phyloP scores from a whole-genome alignment of 35 echinoderm and acorn worm genomes.

The Apostichopus japonicus region DNA sequence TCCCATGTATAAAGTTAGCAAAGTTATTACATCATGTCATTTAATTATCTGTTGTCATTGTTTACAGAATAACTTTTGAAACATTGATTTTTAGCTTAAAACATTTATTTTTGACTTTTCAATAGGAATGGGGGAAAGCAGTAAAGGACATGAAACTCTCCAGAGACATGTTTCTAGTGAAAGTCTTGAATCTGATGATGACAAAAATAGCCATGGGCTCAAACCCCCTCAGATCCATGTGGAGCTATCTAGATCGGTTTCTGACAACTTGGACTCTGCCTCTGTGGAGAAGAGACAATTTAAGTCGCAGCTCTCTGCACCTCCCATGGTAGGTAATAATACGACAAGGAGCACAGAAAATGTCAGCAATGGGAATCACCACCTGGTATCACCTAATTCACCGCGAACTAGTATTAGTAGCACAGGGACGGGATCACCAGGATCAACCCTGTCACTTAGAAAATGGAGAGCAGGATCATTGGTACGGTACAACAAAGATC shows the following conservation, averaged over 20 bases:
- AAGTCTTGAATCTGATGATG: neutral
- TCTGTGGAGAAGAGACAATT: slow-evolving; percentile 14
- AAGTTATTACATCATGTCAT: too few species aligned
- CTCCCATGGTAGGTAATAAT: slow-evolving; percentile 1
- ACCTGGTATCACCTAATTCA: slow-evolving; percentile 22
- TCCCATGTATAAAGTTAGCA: too few species aligned
- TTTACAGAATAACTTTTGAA: too few species aligned
- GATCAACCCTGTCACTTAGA: slow-evolving; percentile 38
- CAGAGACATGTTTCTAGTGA: neutral
- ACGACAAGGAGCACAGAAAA: slow-evolving; percentile 12
- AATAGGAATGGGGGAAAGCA: slow-evolving; percentile 31
- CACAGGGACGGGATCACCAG: slow-evolving; percentile 18
- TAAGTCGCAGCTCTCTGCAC: slow-evolving; percentile 42
- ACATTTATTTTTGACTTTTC: neutral
- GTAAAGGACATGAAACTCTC: slow-evolving; percentile 26
- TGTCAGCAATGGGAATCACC: slow-evolving; percentile 30
- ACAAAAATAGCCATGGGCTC: neutral
- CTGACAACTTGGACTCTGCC: slow-evolving; percentile 12
- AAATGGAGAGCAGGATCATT: slow-evolving; percentile 54
- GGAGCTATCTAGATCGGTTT: slow-evolving; percentile 32
- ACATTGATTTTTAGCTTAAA: too few species aligned
- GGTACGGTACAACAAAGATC: slow-evolving; percentile 45
- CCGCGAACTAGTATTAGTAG: slow-evolving; percentile 41
- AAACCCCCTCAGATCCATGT: slow-evolving; percentile 43
- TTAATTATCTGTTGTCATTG: too few species aligned